phyloP scores from a whole-genome alignment of 2,888 invertebrate species.

The Meteorus cinctellus region DNA sequence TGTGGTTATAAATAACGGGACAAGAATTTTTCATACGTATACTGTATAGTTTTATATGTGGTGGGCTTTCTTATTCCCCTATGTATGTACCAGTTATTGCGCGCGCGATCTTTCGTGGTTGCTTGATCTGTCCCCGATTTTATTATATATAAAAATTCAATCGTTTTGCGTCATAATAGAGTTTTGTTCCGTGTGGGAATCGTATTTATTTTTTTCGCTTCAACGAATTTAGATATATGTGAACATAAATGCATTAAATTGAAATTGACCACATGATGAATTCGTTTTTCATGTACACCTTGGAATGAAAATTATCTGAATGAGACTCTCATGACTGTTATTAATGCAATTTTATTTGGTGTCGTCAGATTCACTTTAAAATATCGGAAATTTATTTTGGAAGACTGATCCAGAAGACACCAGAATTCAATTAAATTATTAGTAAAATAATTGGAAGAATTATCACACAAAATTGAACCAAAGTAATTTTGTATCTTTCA shows the following conservation, averaged over 20 bases:
- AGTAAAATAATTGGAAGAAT: no score
- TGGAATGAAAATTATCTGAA: background rate
- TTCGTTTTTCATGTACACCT: background rate
- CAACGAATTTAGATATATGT: slow-evolving; percentile 27
- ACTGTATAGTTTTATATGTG: background rate
- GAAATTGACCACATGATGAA: slow-evolving; percentile 21
- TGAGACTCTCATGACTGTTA: background rate
- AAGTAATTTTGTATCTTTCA: no score
- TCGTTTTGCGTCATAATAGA: slow-evolving; percentile 60
- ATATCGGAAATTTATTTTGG: no score
- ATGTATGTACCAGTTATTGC: slow-evolving; percentile 8
- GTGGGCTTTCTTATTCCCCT: slow-evolving; percentile 45
- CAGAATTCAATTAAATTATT: no score
- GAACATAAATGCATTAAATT: slow-evolving; percentile 8
- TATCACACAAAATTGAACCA: no score
- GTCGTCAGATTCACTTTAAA: no score
- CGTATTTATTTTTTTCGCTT: slow-evolving; percentile 50
- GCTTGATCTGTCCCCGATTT: slow-evolving; percentile 35
- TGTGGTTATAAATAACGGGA: slow-evolving; percentile 55
- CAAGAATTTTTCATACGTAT: slow-evolving; percentile 37
- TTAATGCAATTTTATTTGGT: no score
- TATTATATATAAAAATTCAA: slow-evolving; percentile 53
- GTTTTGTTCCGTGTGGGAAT: slow-evolving; percentile 64
- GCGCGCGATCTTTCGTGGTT: slow-evolving; percentile 36
- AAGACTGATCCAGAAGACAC: no score